These are phyloP conservation scores for Gambusia holbrooki DNA, from an alignment of 2,113 vertebrate genomes.

Conservation along the genomic window DNA sequence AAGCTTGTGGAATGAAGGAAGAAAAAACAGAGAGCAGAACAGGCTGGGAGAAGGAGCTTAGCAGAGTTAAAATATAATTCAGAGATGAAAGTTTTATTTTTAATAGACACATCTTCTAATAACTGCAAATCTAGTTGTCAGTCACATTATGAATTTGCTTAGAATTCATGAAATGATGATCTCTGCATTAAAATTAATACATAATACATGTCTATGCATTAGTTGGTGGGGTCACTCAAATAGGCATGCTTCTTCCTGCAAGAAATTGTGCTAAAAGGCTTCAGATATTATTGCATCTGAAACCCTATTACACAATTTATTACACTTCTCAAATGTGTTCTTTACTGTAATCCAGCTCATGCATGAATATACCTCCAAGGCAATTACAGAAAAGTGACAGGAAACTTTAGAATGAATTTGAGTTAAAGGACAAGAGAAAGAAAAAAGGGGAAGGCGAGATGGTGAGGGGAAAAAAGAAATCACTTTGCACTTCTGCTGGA, in stretches of 20 bases:
- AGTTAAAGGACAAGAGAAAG: not conserved
- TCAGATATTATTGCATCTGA: conserved; percentile 1
- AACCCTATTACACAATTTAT: too few species aligned
- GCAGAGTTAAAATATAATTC: conserved; percentile 60
- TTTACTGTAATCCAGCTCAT: conserved; percentile 29
- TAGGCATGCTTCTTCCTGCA: conserved; percentile 1
- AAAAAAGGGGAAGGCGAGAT: conserved; percentile 1
- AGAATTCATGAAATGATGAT: conserved; percentile 25
- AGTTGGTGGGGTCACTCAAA: conserved; percentile 20
- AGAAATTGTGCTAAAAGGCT: conserved; percentile 1
- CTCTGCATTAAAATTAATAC: not conserved
- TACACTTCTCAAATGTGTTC: conserved; percentile 8
- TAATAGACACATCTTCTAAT: conserved; percentile 39
- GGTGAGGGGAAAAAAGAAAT: conserved; percentile 25
- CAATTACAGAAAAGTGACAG: conserved; percentile 26
- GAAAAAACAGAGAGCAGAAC: not conserved
- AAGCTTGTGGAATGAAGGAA: conserved; percentile 27
- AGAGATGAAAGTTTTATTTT: conserved; percentile 51
- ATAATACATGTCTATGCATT: not conserved
- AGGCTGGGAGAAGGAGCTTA: conserved; percentile 29
- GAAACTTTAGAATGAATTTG: conserved; percentile 13
- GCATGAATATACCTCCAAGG: conserved; percentile 8
- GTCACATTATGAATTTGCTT: conserved; percentile 29
- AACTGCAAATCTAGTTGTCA: conserved; percentile 19
- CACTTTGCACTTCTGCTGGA: conserved; percentile 21